Conservation (phyloP, 2,113 vertebrate genomes). For the Cariama cristata region DNA sequence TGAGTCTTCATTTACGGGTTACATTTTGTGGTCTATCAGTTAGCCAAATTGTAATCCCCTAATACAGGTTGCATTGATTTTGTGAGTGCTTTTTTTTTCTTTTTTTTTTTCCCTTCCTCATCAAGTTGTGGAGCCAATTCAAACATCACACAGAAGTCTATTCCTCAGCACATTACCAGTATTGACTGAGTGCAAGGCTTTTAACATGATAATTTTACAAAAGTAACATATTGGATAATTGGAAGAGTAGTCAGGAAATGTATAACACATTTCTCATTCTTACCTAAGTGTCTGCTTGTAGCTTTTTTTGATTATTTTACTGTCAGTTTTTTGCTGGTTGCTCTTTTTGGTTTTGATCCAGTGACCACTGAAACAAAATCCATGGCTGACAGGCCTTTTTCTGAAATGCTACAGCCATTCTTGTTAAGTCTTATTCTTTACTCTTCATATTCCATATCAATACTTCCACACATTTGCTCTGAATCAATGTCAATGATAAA, state of each 20-base stretch:
- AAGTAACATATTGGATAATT: background rate
- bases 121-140: background rate
- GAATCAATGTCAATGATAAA: background rate
- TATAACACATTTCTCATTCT: background rate
- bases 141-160: background rate
- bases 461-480: background rate
- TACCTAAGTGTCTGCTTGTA: background rate
- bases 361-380: background rate
- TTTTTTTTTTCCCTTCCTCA: too few species aligned
- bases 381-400: background rate
- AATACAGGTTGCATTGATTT: constrained; percentile 3
- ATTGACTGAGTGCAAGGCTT: background rate
- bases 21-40: constrained; percentile 10
- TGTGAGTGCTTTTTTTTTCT: background rate
- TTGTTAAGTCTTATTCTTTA: background rate
- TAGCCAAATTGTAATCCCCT: constrained; percentile 23
- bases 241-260: background rate
- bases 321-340: background rate
- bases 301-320: background rate
- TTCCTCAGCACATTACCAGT: background rate
- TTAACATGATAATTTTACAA: background rate
- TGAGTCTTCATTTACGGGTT: background rate
- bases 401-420: background rate
- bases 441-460: background rate
- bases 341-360: background rate